Evolutionary conservation across 2,888 invertebrate genomes (phyloP), one percentile per base, ranked within the genome.

Genomic region (Ceriagrion tenellum): DNA sequence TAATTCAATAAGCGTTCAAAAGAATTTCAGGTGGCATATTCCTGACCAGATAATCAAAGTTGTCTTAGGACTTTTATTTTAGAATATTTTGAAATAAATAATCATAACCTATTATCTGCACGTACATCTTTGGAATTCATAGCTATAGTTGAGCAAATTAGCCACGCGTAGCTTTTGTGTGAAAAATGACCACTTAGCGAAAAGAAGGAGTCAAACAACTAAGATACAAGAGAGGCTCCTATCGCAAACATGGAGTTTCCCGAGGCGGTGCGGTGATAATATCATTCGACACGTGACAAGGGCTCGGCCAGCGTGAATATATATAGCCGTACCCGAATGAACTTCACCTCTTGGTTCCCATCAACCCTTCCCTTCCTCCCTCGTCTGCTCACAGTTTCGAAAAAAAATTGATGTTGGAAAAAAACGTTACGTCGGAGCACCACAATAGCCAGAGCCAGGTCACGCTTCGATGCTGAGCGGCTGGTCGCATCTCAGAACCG

Each of bases 361-460:
- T n/a, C 35, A 81, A 81, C 35, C 81, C 69, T 69, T 8, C 69
- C n/a, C 81, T 35, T 81, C 30, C 81, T 81, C 18, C 35, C 81
- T 81, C 81, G 81, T 35, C 35, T 35, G 81, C 81, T 35, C 35
- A 35, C 81, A 81, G 35, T 35, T 81, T 69, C 69, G 69, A 26
- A 81, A 81, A 91, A 56, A 40, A 91, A 91, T 20, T 40, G 30
- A 91, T 55, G 35, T 26, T 26, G 35, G 20, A 23, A 3, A 91
- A 91, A 59, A 40, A 63, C 20, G 40, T 23, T 59, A 63, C 40
- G 35, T 63, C 10, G 40, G 23, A 26, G 47, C 91, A 91, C 63
- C 35, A 91, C 91, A 91, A 91, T 91, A 40, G 63, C 59, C 91
- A 91, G 40, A 91, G 91, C 40, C 63, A 63, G 91, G 91, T 91